These are phyloP conservation scores for Reticulitermes lucifugus DNA, from an alignment of 2,888 invertebrate genomes.

Conservation along the genomic window DNA sequence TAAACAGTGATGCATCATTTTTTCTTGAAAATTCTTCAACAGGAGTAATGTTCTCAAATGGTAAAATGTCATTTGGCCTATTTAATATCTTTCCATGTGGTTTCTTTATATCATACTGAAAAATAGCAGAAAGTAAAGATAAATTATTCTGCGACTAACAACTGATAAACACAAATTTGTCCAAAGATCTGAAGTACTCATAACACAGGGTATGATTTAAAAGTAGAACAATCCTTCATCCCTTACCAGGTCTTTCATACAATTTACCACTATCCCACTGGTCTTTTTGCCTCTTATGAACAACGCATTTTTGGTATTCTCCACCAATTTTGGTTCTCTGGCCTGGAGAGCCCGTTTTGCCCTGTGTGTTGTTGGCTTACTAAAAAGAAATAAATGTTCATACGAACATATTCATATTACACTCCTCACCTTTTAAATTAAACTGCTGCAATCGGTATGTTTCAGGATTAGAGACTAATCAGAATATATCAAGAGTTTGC, in stretches of 20 bases:
- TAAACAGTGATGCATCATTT: constrained; percentile 89
- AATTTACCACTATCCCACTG: constrained; percentile 74
- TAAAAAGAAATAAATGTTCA: constrained; percentile 62
- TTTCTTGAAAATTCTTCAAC: constrained; percentile 80
- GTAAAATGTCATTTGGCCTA: constrained; percentile 88
- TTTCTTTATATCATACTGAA: constrained; percentile 82
- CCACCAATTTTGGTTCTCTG: constrained; percentile 88
- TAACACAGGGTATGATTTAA: too few species aligned
- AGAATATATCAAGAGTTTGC: too few species aligned
- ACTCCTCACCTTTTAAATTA: too few species aligned
- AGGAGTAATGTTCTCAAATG: constrained; percentile 91
- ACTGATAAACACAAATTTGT: too few species aligned
- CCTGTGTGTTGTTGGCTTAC: constrained; percentile 89
- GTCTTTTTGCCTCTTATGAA: constrained; percentile 89
- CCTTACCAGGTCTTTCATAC: constrained; percentile 85
- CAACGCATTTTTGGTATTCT: constrained; percentile 86
- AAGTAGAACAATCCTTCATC: background rate
- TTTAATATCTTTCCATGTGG: constrained; percentile 81
- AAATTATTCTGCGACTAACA: too few species aligned
- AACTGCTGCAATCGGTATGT: too few species aligned
- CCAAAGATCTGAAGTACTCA: too few species aligned
- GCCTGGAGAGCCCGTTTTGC: constrained; percentile 87
- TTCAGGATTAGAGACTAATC: too few species aligned
- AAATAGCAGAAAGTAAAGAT: constrained; percentile 48
- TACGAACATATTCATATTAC: too few species aligned